These are phyloP conservation scores for Drosophila malerkotliana DNA, from an alignment of 1,140 invertebrate species.

Conservation along the genomic window DNA sequence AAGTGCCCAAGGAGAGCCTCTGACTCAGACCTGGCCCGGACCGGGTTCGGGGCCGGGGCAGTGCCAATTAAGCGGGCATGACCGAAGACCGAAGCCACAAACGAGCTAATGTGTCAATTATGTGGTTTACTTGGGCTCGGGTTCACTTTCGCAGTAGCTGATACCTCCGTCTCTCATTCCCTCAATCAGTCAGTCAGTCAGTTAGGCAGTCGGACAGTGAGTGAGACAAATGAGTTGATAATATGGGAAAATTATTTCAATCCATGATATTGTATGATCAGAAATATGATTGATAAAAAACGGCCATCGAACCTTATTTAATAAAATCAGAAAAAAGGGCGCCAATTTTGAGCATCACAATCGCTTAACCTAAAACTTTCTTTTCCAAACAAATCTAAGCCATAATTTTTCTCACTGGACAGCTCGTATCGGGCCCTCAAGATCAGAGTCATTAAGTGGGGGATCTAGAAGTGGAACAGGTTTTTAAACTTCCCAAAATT, in stretches of 20 bases:
- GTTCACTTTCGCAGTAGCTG: slow-evolving; percentile 49
- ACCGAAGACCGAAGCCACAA: slow-evolving; percentile 51
- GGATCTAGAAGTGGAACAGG: slow-evolving; percentile 46
- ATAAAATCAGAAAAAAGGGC: too few relatives aligned
- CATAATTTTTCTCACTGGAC: slow-evolving; percentile 15
- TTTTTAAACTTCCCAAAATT: slow-evolving; percentile 68
- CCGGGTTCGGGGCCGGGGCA: slow-evolving; percentile 1
- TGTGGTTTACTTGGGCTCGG: slow-evolving; percentile 58
- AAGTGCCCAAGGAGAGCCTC: slow-evolving; percentile 27
- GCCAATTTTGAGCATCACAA: too few relatives aligned
- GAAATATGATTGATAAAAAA: neutral
- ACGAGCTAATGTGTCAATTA: slow-evolving; percentile 81
- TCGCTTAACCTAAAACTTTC: neutral
- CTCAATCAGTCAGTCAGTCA: slow-evolving; percentile 22
- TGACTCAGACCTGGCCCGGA: slow-evolving; percentile 17
- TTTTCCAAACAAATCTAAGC: neutral
- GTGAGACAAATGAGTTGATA: slow-evolving; percentile 59
- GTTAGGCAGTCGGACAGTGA: slow-evolving; percentile 13
- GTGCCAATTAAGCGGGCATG: slow-evolving; percentile 73
- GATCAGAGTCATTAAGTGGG: slow-evolving; percentile 57
- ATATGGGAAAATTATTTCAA: slow-evolving; percentile 45
- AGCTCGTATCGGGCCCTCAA: slow-evolving; percentile 56
- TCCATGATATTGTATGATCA: neutral
- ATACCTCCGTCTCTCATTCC: slow-evolving; percentile 18
- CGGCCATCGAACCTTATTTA: too few relatives aligned